phyloP scores from a whole-genome alignment of 2,113 vertebrate genomes.

The Proteles cristata region DNA sequence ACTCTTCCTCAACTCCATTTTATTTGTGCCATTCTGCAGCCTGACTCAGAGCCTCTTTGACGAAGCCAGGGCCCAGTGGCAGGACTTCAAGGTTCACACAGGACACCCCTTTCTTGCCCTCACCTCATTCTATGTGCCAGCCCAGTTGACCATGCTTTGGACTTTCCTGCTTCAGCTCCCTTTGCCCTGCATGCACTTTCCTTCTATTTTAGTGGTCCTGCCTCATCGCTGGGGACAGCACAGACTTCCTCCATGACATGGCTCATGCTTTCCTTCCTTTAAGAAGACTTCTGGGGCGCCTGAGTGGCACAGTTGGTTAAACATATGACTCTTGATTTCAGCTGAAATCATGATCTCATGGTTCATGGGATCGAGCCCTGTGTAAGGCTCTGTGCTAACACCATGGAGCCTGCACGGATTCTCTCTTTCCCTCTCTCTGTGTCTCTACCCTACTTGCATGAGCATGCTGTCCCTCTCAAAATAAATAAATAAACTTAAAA shows the following conservation, averaged over 20 bases:
- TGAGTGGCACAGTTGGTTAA: too few species aligned
- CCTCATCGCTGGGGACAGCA: background rate
- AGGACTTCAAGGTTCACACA: too few species aligned
- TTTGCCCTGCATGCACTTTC: background rate
- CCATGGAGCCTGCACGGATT: too few species aligned
- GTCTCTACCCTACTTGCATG: too few species aligned
- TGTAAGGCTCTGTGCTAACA: too few species aligned
- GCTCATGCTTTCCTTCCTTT: background rate
- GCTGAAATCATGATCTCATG: too few species aligned
- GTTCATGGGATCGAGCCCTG: too few species aligned
- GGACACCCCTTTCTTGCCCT: background rate
- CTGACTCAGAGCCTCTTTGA: background rate
- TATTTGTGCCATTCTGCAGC: background rate
- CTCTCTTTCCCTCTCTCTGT: too few species aligned
- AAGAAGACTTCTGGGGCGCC: background rate
- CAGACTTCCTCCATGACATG: background rate
- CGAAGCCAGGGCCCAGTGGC: background rate
- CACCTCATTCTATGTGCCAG: background rate
- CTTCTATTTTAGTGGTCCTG: background rate
- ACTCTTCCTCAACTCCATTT: background rate
- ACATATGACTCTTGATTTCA: too few species aligned
- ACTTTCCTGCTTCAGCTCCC: background rate
- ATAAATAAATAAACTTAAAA: too few species aligned
- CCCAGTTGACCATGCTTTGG: background rate
- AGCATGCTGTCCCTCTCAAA: too few species aligned